These are phyloP conservation scores for Aphelenchoides avenae DNA, from an alignment of 1,140 invertebrate species.

Conservation along the genomic window DNA sequence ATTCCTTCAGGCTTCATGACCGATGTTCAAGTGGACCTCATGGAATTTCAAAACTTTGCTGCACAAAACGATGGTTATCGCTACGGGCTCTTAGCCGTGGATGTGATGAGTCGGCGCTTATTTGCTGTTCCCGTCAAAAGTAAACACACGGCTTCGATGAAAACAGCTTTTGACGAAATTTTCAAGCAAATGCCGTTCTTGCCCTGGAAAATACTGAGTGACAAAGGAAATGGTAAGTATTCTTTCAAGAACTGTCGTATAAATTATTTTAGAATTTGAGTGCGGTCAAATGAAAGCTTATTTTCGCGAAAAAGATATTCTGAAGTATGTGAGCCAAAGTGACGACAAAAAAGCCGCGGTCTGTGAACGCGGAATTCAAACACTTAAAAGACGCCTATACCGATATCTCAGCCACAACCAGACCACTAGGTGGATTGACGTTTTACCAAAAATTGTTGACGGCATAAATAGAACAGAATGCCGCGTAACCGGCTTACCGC, in stretches of 20 bases:
- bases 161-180: background rate
- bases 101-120: conserved; percentile 2
- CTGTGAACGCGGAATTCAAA: conserved; percentile 2
- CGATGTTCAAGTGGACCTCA: conserved; percentile 12
- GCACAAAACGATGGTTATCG: conserved; percentile 10
- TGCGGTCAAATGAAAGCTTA: background rate
- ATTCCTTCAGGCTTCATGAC: conserved; percentile 10
- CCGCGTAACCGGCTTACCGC: conserved; percentile 3
- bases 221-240: too few relatives aligned
- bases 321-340: conserved; percentile 2
- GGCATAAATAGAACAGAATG: conserved; percentile 6
- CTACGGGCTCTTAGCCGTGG: conserved; percentile 2
- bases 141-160: conserved; percentile 1
- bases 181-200: conserved; percentile 10
- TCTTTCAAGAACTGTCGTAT: too few relatives aligned
- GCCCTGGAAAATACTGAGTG: conserved; percentile 4
- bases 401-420: conserved; percentile 6
- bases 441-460: conserved; percentile 6
- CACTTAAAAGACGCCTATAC: background rate
- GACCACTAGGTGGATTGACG: conserved; percentile 5
- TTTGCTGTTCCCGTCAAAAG: conserved; percentile 1
- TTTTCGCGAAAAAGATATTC: conserved; percentile 8
- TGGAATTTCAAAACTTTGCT: conserved; percentile 4
- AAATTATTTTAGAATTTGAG: conserved; percentile 16
- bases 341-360: background rate